Conservation (phyloP, 2,888 invertebrate genomes). For the Cephus pulcher region DNA sequence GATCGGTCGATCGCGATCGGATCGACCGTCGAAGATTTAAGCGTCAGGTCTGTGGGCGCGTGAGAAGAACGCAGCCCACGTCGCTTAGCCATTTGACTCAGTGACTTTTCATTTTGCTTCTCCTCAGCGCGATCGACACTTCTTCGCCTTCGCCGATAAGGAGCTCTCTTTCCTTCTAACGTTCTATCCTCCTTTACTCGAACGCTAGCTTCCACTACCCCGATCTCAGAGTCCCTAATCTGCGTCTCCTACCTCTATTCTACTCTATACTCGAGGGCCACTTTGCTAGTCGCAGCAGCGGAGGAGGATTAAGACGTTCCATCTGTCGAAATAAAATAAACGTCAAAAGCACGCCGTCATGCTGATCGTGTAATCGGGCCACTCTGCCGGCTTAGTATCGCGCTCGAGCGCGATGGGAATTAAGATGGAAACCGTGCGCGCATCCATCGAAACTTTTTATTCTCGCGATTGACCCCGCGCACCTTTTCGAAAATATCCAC, state of each 20-base stretch:
- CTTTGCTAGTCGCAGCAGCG: conserved; percentile 19
- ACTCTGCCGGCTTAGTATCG: conserved; percentile 35
- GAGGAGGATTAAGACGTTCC: conserved; percentile 49
- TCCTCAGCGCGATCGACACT: no score
- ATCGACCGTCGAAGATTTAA: no score
- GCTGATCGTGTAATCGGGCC: conserved; percentile 39
- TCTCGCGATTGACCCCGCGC: not conserved
- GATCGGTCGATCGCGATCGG: no score
- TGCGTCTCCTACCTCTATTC: no score
- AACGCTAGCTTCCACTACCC: not conserved
- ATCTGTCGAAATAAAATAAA: conserved; percentile 27
- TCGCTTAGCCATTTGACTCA: no score
- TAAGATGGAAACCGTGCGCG: conserved; percentile 32
- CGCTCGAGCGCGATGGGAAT: conserved; percentile 41
- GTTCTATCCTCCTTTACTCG: not conserved
- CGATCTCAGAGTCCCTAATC: not conserved
- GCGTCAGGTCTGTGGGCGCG: not conserved
- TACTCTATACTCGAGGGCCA: no score
- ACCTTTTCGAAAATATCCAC: not conserved
- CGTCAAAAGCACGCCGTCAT: conserved; percentile 32
- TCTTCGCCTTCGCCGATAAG: no score
- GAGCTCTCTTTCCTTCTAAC: no score
- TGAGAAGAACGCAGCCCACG: not conserved
- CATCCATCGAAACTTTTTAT: not conserved
- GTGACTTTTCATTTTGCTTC: no score